Percentiles rank a stretch among this genome's conserved stretches.
phyloP scores from a whole-genome alignment of 2,888 invertebrate genomes.

The Lycocerus yunnanus region DNA sequence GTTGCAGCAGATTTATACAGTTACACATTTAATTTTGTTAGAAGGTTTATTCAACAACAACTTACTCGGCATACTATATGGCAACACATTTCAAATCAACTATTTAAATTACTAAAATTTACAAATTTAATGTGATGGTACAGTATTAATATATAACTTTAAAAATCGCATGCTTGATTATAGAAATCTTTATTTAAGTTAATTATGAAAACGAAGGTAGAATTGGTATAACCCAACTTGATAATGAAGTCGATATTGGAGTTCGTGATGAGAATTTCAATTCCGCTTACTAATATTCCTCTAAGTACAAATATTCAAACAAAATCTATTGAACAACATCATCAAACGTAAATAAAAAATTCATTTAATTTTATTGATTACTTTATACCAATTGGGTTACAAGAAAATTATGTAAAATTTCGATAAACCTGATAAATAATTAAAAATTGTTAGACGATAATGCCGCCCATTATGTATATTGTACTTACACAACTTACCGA shows the following conservation, averaged over 20 bases:
- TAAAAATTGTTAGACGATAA: background rate
- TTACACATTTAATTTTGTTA: constrained; percentile 32
- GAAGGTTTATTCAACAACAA: constrained; percentile 10
- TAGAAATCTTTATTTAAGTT: constrained; percentile 11
- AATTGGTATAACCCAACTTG: constrained; percentile 11
- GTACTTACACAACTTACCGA: too few relatives aligned
- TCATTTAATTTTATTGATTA: background rate
- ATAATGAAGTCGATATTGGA: constrained; percentile 16
- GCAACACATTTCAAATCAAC: background rate
- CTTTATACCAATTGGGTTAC: background rate
- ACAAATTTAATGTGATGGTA: background rate
- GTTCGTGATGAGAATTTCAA: constrained; percentile 19
- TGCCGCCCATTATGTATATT: too few relatives aligned
- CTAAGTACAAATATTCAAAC: constrained; percentile 8
- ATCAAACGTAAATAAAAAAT: background rate
- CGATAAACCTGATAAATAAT: background rate
- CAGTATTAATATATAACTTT: background rate
- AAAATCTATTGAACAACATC: background rate
- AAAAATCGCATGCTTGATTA: constrained; percentile 5
- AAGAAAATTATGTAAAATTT: background rate
- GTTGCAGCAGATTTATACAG: constrained; percentile 45
- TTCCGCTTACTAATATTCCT: constrained; percentile 9
- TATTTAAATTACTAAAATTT: background rate
- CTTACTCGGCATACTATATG: background rate
- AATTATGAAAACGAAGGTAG: constrained; percentile 22